These are phyloP conservation scores for Enteromius unitaeniatus DNA, from an alignment of 2,797 vertebrate genomes.

Conservation along the genomic window DNA sequence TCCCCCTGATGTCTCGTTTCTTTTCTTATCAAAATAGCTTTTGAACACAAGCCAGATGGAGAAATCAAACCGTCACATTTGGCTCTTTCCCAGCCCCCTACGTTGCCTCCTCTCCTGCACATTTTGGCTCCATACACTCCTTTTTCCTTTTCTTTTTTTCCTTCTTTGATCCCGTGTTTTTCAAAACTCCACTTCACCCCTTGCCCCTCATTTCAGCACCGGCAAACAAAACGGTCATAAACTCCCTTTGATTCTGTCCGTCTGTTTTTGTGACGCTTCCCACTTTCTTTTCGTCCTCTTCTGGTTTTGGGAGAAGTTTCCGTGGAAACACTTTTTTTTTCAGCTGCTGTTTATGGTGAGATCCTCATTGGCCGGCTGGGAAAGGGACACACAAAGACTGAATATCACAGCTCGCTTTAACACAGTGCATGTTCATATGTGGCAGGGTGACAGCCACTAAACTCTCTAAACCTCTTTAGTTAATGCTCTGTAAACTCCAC, in stretches of 20 bases:
- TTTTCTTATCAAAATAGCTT: conserved; percentile 56
- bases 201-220: conserved; percentile 71
- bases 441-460: conserved; percentile 62
- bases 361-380: conserved; percentile 84
- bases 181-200: conserved; percentile 70
- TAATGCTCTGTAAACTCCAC: conserved; percentile 58
- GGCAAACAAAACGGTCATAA: conserved; percentile 17
- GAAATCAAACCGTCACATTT: conserved; percentile 53
- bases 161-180: conserved; percentile 48
- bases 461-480: conserved; percentile 53
- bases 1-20: conserved; percentile 33
- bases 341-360: conserved; percentile 83
- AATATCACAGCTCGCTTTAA: conserved; percentile 65
- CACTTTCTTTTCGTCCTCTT: conserved; percentile 32
- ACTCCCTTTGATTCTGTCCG: conserved; percentile 63
- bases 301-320: conserved; percentile 78
- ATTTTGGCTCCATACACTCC: conserved; percentile 15
- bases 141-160: conserved; percentile 32
- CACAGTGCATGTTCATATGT: conserved; percentile 42
- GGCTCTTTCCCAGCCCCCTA: conserved; percentile 71
- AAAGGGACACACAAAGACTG: conserved; percentile 77
- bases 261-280: conserved; percentile 67
- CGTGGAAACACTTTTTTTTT: conserved; percentile 91
- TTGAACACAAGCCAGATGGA: conserved; percentile 44
- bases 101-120: conserved; percentile 65